A percentile compares a stretch with the other conserved stretches of the same genome.
These are phyloP conservation scores for Brachionus plicatilis DNA, from an alignment of 1,140 invertebrate species.

Conservation along the genomic window DNA sequence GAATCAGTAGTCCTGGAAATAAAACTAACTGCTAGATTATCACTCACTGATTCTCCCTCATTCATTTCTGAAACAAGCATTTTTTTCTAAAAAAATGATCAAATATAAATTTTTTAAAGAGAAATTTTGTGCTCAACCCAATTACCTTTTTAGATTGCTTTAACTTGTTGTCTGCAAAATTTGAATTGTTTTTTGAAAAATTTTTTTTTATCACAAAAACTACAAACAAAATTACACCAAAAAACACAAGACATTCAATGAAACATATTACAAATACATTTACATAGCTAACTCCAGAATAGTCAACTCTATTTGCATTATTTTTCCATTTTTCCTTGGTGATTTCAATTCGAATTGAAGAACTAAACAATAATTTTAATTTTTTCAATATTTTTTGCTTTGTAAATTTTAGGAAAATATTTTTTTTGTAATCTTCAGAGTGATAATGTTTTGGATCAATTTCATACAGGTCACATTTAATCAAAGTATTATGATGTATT, in stretches of 20 bases:
- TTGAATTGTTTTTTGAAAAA: neutral
- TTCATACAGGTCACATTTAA: slow-evolving; percentile 15
- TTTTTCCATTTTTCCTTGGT: neutral
- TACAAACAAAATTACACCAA: neutral
- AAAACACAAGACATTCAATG: neutral
- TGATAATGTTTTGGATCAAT: neutral
- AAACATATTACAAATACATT: neutral
- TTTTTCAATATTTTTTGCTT: neutral
- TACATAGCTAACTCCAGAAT: neutral
- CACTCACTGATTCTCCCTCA: neutral
- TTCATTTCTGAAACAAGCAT: neutral
- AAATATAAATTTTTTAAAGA: too few species aligned
- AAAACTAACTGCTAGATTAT: neutral
- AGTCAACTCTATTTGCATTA: neutral
- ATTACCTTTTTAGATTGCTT: neutral
- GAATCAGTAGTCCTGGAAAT: neutral
- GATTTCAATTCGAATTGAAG: neutral
- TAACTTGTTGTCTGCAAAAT: neutral
- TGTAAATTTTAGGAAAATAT: neutral
- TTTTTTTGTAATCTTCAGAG: neutral
- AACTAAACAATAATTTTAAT: neutral
- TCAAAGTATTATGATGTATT: neutral
- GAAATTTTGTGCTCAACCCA: neutral
- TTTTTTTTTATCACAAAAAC: neutral
- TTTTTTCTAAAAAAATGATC: neutral